These are phyloP conservation scores for Hippocampus comes DNA, from an alignment of 2,113 vertebrate genomes.

Conservation along the genomic window DNA sequence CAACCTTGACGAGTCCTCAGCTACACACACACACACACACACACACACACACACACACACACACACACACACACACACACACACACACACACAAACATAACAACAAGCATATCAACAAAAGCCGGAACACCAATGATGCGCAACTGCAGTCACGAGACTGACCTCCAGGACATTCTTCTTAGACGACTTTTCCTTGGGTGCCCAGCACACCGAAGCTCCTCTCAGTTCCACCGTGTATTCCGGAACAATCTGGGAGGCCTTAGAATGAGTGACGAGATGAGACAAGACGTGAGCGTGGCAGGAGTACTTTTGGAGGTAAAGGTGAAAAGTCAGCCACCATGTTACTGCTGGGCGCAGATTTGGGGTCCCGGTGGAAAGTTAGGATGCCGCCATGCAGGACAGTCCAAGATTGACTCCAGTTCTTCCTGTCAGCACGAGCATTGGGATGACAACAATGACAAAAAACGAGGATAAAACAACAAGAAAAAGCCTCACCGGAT, in stretches of 20 bases:
- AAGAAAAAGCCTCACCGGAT: conserved; percentile 72
- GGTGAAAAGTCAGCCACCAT: conserved; percentile 25
- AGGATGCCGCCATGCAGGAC: conserved; percentile 64
- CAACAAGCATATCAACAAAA: background rate
- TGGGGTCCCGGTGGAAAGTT: conserved; percentile 64
- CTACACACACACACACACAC: conserved; percentile 54
- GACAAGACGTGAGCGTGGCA: background rate
- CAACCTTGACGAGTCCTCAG: conserved; percentile 84
- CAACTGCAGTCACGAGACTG: background rate
- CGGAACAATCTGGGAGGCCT: conserved; percentile 78
- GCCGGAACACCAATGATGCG: background rate
- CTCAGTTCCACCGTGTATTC: conserved; percentile 85
- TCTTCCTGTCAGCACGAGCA: conserved; percentile 51
- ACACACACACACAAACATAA: background rate
- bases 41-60: background rate
- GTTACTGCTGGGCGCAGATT: conserved; percentile 36
- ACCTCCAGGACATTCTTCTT: conserved; percentile 94
- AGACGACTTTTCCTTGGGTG: conserved; percentile 87
- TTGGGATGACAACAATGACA: background rate
- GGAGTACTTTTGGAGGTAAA: background rate
- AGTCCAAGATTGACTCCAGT: conserved; percentile 66
- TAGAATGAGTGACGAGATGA: conserved; percentile 68
- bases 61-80: background rate
- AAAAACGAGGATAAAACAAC: background rate
- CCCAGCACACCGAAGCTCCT: conserved; percentile 79